These are phyloP conservation scores for Argentina silus DNA, from an alignment of 2,797 vertebrate species.

Conservation along the genomic window DNA sequence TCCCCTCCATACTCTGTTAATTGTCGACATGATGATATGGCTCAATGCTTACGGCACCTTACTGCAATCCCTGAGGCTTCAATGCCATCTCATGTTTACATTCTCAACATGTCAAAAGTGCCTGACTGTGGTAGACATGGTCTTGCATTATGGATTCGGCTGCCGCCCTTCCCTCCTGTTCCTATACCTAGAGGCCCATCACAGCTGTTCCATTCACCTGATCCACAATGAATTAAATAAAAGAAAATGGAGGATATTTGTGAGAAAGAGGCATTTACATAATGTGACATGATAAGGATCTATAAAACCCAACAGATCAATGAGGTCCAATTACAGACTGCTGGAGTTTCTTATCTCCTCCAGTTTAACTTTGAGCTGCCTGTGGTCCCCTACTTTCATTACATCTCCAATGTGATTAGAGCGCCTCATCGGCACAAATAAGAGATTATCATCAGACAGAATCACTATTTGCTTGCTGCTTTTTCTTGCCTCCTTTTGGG, in stretches of 20 bases:
- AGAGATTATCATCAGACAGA: constrained; percentile 64
- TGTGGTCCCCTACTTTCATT: constrained; percentile 75
- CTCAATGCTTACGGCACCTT: background rate
- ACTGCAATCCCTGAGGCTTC: background rate
- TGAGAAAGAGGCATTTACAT: constrained; percentile 66
- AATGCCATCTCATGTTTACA: background rate
- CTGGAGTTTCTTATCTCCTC: constrained; percentile 74
- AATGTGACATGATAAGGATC: constrained; percentile 74
- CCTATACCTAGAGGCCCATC: constrained; percentile 7
- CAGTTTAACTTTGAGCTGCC: constrained; percentile 73
- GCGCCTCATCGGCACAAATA: constrained; percentile 64
- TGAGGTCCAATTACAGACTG: constrained; percentile 77
- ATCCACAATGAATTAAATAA: constrained; percentile 42
- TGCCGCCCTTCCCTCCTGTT: background rate
- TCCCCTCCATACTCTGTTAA: background rate
- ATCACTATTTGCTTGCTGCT: constrained; percentile 62
- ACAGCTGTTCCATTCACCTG: constrained; percentile 9
- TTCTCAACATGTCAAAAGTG: background rate
- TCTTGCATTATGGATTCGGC: background rate
- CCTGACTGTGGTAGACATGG: background rate
- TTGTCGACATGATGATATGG: background rate
- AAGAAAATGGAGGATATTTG: constrained; percentile 51
- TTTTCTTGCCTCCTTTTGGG: constrained; percentile 28
- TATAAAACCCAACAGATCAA: constrained; percentile 73
- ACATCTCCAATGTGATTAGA: constrained; percentile 73